These are phyloP conservation scores for Ivindomyrus marchei DNA, from an alignment of 2,113 vertebrate species.

Conservation along the genomic window DNA sequence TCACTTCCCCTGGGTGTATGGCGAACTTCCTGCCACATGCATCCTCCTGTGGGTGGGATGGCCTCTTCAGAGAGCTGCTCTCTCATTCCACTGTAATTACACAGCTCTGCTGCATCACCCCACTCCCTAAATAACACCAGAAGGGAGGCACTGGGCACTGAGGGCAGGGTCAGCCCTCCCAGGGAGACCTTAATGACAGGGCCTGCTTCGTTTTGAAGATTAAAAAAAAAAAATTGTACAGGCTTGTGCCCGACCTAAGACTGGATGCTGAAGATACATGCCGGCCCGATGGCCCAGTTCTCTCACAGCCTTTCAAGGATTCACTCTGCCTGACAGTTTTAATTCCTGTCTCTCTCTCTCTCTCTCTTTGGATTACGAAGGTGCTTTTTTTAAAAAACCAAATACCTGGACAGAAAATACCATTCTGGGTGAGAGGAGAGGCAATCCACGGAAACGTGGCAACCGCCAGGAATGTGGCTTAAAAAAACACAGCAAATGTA, in stretches of 20 bases:
- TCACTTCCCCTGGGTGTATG: background rate
- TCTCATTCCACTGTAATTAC: constrained; percentile 13
- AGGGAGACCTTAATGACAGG: background rate
- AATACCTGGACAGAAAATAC: background rate
- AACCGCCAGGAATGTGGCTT: background rate
- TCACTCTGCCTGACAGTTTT: background rate
- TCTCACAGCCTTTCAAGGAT: background rate
- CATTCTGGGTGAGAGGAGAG: background rate
- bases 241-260: background rate
- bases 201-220: background rate
- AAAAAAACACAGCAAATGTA: background rate
- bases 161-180: constrained; percentile 4
- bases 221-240: constrained; percentile 15
- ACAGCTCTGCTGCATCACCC: background rate
- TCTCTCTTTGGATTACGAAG: background rate
- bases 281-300: background rate
- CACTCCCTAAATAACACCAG: constrained; percentile 14
- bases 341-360: background rate
- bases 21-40: background rate
- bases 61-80: background rate
- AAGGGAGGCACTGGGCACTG: background rate
- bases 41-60: background rate
- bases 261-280: background rate
- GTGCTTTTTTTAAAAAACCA: background rate
- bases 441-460: background rate